Conservation (phyloP, 2,888 invertebrate genomes). For the Periphyllus acericola region DNA sequence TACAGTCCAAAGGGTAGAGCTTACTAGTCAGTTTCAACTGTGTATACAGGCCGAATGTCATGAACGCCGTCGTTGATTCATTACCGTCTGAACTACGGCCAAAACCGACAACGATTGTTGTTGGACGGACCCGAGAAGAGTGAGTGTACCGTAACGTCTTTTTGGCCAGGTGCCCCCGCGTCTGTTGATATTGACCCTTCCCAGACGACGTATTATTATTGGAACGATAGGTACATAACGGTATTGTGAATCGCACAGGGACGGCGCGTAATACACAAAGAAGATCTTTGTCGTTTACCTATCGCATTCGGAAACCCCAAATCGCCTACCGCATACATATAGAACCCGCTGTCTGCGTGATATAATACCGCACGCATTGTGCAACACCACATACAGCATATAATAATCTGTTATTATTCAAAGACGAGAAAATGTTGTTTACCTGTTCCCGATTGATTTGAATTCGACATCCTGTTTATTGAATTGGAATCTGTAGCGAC, state of each 20-base stretch:
- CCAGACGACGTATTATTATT: constrained; percentile 42
- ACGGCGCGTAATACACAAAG: not conserved
- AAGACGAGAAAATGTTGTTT: not conserved
- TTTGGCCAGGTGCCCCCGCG: constrained; percentile 52
- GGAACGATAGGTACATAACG: constrained; percentile 12
- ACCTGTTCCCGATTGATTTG: constrained; percentile 57
- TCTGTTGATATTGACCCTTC: constrained; percentile 51
- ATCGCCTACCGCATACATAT: not conserved
- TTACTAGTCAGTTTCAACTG: constrained; percentile 11
- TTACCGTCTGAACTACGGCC: constrained; percentile 40
- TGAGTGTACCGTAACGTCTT: not conserved
- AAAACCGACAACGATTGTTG: constrained; percentile 31
- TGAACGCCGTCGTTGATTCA: constrained; percentile 21
- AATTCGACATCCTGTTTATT: constrained; percentile 56
- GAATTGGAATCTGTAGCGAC: constrained; percentile 45
- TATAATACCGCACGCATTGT: not conserved
- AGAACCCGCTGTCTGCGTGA: not conserved
- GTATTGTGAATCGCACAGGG: not conserved
- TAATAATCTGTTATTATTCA: not conserved
- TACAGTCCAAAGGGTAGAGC: constrained; percentile 11
- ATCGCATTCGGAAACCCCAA: constrained; percentile 16
- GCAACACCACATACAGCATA: not conserved
- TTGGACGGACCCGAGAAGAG: not conserved
- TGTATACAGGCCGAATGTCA: constrained; percentile 40
- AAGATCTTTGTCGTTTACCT: not conserved